phyloP scores from a whole-genome alignment of 2,888 invertebrate genomes.

The Hirtodrosophila histrioides region DNA sequence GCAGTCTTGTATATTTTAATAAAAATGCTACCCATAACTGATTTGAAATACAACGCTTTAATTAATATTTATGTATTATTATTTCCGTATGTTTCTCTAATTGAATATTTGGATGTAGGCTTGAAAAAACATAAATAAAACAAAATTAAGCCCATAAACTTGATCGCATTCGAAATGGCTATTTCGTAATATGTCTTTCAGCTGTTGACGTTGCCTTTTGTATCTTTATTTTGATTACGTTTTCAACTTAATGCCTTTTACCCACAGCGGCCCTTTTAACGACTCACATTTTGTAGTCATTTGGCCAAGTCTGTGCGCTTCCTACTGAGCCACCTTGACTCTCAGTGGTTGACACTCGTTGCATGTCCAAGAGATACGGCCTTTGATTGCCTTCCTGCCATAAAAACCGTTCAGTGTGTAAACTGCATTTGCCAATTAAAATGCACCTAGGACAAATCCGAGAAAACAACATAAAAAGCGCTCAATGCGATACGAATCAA shows the following conservation, averaged over 20 bases:
- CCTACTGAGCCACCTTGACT: slow-evolving; percentile 17
- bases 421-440: slow-evolving; percentile 66
- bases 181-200: background rate
- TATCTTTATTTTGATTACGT: slow-evolving; percentile 6
- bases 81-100: background rate
- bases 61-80: background rate
- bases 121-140: background rate
- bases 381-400: slow-evolving; percentile 43
- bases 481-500: slow-evolving; percentile 54
- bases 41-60: background rate
- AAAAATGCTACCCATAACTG: background rate
- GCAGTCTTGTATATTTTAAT: too few species aligned
- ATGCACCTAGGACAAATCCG: slow-evolving; percentile 59
- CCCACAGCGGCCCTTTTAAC: slow-evolving; percentile 6
- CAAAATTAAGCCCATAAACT: background rate
- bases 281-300: too few species aligned
- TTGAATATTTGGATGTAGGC: slow-evolving; percentile 3
- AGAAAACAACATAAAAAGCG: slow-evolving; percentile 20
- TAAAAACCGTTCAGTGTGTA: slow-evolving; percentile 28
- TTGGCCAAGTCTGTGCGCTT: background rate
- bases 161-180: background rate
- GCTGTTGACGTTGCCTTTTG: background rate
- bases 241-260: background rate
- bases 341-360: slow-evolving; percentile 3
- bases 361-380: slow-evolving; percentile 11